Evolutionary conservation across 2,888 invertebrate species (phyloP), one percentile per base, ranked within the genome.

Genomic region (Acrocera orbiculus): DNA sequence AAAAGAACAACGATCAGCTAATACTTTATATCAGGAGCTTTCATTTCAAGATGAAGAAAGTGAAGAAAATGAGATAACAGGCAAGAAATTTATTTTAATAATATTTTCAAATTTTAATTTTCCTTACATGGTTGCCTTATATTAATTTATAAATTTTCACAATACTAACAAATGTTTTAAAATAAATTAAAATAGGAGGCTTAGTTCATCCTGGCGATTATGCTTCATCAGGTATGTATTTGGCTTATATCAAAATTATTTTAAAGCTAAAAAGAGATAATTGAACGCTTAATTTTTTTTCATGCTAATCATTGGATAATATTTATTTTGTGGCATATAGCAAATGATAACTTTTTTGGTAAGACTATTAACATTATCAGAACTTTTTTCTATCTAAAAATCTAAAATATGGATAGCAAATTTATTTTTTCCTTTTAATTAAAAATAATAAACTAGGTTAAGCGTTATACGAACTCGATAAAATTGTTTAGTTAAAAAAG

Each of bases 291-390:
- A n/a, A n/a, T n/a, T n/a, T n/a, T n/a, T n/a, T n/a, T n/a, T n/a
- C 32, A 37, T 31, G 27, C 17, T 23, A 29, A 26, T 31, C 30
- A n/a, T 35, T 29, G 16, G 27, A 23, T n/a, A n/a, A n/a, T 22
- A 7, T 22, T 17, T 17, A 7, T 16, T 4, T 22, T 13, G 19
- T 11, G 30, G 15, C 19, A 43, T 61, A 61, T 79, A 96, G 96
- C 93, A 70, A 96, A 93, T 70, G 96, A 96, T 77, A 95, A 95
- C 69, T 96, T 95, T 68, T 96, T 95, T 63, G 96, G 96, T 96
- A 81, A 93, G 93, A 74, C 55, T 19, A 38, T 16, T 34, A 32
- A 26, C 10, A 15, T 26, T 23, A 27, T 13, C 22, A 8, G 10
- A 22, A 8, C 9, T 22, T 22, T 10, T 9, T 22, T 22, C 9